Conservation (phyloP, 2,797 vertebrate species). For the Halcyon smyrnensis region DNA sequence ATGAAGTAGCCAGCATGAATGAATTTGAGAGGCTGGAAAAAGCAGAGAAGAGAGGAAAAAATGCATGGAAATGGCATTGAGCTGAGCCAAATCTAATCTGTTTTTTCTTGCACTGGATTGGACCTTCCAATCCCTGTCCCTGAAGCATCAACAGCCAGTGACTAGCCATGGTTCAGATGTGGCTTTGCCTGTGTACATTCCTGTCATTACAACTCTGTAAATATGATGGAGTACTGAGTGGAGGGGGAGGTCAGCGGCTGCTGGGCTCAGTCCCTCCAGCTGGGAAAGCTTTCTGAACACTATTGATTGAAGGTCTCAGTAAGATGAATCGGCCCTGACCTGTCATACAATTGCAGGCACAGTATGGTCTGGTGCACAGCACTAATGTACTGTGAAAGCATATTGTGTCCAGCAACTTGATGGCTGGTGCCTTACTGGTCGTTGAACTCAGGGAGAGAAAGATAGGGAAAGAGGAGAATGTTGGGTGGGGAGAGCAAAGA, state of each 20-base stretch:
- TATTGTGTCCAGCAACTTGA: background rate
- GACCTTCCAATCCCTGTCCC: background rate
- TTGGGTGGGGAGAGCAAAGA: background rate
- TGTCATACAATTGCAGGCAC: background rate
- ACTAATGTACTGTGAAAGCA: slow-evolving; percentile 47
- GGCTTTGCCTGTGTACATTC: background rate
- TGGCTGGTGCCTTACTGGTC: background rate
- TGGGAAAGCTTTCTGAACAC: slow-evolving; percentile 18
- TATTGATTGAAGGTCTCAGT: slow-evolving; percentile 17
- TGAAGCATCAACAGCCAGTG: background rate
- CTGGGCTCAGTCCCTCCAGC: background rate
- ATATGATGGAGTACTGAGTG: background rate
- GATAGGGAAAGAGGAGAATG: background rate
- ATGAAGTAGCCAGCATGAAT: background rate
- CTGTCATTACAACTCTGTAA: background rate
- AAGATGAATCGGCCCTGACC: slow-evolving; percentile 22
- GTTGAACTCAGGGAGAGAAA: background rate
- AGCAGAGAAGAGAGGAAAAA: background rate
- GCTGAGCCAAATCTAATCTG: background rate
- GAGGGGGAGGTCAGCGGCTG: background rate
- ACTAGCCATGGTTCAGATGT: background rate
- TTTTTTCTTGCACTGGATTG: background rate
- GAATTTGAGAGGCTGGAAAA: background rate
- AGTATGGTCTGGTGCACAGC: slow-evolving; percentile 1
- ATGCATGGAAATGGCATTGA: background rate